Conservation (phyloP, 2,113 vertebrate genomes). For the Scortum barcoo region DNA sequence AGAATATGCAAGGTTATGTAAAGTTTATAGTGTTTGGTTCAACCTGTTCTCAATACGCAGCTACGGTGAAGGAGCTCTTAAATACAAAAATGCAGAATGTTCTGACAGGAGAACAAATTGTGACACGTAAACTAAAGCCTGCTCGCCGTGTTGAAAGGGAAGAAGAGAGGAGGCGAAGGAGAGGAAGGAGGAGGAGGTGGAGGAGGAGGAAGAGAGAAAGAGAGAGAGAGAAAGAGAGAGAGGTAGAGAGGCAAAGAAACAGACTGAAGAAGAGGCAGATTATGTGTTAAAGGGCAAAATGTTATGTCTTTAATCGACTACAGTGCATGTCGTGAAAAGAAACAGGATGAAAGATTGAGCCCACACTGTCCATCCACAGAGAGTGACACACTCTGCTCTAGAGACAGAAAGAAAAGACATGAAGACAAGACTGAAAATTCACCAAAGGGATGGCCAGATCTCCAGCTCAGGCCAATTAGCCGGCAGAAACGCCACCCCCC, state of each 20-base stretch:
- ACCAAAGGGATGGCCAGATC: constrained; percentile 73
- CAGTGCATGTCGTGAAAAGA: constrained; percentile 49
- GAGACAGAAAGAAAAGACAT: constrained; percentile 63
- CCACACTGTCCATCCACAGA: constrained; percentile 49
- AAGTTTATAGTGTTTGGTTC: constrained; percentile 33
- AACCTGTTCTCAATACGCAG: constrained; percentile 30
- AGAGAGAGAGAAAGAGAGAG: constrained; percentile 29
- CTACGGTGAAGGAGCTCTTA: constrained; percentile 16
- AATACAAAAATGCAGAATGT: constrained; percentile 41
- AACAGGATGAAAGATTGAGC: constrained; percentile 62
- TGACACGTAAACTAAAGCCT: constrained; percentile 43
- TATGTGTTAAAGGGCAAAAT: constrained; percentile 63
- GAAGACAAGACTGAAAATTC: constrained; percentile 68
- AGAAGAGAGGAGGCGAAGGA: constrained; percentile 10
- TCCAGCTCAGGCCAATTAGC: constrained; percentile 80
- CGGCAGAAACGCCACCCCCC: constrained; percentile 56
- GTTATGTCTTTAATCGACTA: constrained; percentile 60
- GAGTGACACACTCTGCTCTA: constrained; percentile 54
- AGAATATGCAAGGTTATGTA: constrained; percentile 15
- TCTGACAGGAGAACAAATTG: constrained; percentile 56
- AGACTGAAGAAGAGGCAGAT: constrained; percentile 36
- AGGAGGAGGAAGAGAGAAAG: constrained; percentile 18
- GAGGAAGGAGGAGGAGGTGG: constrained; percentile 16
- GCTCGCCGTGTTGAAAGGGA: constrained; percentile 22
- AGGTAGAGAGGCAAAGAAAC: constrained; percentile 36